Percentiles rank a stretch among this genome's conserved stretches.
These are phyloP conservation scores for Drosophila sp. DNA, from an alignment of 1,140 invertebrate species.

Conservation along the genomic window DNA sequence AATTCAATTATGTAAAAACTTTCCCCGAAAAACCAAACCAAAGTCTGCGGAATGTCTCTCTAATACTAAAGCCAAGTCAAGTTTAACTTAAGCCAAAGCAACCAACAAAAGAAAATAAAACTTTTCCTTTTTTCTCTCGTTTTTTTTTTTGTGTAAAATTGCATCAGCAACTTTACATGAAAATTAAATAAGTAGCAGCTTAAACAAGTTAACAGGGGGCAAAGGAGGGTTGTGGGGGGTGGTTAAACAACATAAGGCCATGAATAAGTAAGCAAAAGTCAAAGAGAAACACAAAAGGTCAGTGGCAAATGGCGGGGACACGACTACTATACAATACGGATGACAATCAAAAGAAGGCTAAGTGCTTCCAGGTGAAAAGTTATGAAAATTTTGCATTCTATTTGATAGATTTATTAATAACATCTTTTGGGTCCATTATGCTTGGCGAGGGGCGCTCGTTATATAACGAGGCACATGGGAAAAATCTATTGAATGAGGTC, in stretches of 20 bases:
- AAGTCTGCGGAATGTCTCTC: slow-evolving; percentile 38
- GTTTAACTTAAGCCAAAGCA: slow-evolving; percentile 34
- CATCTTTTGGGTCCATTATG: neutral
- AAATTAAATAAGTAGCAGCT: slow-evolving; percentile 78
- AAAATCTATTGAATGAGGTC: too few species aligned
- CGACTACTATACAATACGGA: neutral
- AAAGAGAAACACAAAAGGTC: slow-evolving; percentile 13
- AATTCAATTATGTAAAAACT: slow-evolving; percentile 55
- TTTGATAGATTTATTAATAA: slow-evolving; percentile 12
- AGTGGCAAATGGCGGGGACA: slow-evolving; percentile 8
- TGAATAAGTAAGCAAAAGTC: slow-evolving; percentile 5
- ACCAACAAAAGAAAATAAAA: slow-evolving; percentile 5
- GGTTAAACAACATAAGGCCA: slow-evolving; percentile 17
- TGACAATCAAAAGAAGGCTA: slow-evolving; percentile 3
- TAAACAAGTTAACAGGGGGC: slow-evolving; percentile 56
- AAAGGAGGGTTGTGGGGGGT: slow-evolving; percentile 14
- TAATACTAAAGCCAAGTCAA: slow-evolving; percentile 31
- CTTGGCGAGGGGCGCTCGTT: neutral
- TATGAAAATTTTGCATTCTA: slow-evolving; percentile 11
- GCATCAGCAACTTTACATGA: slow-evolving; percentile 68
- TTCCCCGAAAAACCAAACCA: slow-evolving; percentile 18
- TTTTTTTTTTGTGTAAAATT: slow-evolving; percentile 2
- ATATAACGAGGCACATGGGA: too few species aligned
- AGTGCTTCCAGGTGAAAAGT: slow-evolving; percentile 10
- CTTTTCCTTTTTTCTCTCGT: slow-evolving; percentile 32